phyloP scores from a whole-genome alignment of 2,888 invertebrate genomes.

The Uropetala carovei region DNA sequence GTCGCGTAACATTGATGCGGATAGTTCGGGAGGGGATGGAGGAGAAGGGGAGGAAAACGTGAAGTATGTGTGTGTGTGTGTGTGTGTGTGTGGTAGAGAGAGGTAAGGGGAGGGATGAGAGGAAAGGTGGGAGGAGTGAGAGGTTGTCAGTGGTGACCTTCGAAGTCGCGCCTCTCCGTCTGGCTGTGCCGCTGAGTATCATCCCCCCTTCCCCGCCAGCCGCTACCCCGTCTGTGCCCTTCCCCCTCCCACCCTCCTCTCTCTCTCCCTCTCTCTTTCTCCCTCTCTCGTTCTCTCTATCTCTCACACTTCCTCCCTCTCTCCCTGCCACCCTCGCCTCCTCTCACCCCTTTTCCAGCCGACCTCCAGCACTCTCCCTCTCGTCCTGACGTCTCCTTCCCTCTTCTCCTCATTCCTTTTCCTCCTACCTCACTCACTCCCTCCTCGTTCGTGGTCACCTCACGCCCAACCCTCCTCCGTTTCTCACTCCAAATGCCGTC shows the following conservation, averaged over 20 bases:
- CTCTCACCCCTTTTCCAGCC: too few relatives aligned
- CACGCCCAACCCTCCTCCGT: not conserved
- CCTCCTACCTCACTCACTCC: not conserved
- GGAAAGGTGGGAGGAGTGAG: not conserved
- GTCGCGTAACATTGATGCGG: slow-evolving; percentile 35
- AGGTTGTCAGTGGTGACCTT: slow-evolving; percentile 61
- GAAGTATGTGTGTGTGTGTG: not conserved
- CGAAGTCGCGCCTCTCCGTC: slow-evolving; percentile 62
- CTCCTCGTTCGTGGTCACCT: not conserved
- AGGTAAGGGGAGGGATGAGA: not conserved
- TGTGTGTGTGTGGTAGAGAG: too few relatives aligned
- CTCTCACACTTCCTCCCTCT: too few relatives aligned
- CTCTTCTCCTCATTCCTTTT: not conserved
- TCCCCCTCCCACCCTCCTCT: not conserved
- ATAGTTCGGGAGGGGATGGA: not conserved
- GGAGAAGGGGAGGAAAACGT: not conserved
- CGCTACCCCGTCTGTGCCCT: not conserved
- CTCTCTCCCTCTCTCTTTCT: too few relatives aligned
- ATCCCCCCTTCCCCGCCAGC: not conserved
- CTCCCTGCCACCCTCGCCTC: too few relatives aligned
- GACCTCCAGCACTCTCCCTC: not conserved
- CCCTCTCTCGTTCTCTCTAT: too few relatives aligned
- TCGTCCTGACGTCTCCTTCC: not conserved
- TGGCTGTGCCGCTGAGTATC: slow-evolving; percentile 30
- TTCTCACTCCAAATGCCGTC: slow-evolving; percentile 27